Evolutionary conservation across 2,888 invertebrate genomes (phyloP), one percentile per base, ranked within the genome.

Genomic region (Tachina fera): DNA sequence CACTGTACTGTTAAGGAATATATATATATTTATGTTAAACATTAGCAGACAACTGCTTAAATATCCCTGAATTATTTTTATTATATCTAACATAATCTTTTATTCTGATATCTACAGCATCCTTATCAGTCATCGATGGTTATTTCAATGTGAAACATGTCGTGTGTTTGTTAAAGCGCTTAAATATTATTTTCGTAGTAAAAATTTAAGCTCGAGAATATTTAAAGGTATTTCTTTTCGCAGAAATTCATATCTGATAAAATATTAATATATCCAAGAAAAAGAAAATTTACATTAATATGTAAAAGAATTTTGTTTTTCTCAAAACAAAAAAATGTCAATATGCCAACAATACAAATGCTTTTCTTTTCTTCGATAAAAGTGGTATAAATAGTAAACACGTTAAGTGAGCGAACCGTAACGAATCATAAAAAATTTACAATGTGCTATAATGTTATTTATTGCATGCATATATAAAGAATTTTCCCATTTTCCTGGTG

Each of bases 41-140:
- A 19, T 22, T 68, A 75, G 75, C 81, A 81, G 43, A 41, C n/a
- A 8, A n/a, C 61, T 68, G 61, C 45, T 43, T 68, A 70, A 75
- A 81, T 74, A 39, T 68, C 74, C 74, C 39, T 13, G 3, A 5
- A 47, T 3, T 13, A 0, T 22, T 47, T 49, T 1, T 9, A 1
- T 4, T 19, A 3, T 4, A 6, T 45, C 1, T 14, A 63, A 45
- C n/a, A 22, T 22, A n/a, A 49, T 19, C 13, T 16, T 14, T 47
- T 6, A 0, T 41, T 49, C 19, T 68, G 49, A 16, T 39, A 39
- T 31, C 31, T 43, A 45, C 68, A 81, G 75, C 68, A 81, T 70
- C 47, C 47, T 61, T 39, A 22, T 70, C 61, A 81, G 81, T 81
- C 68, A 45, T 16, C 45, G 13, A 31, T 47, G 53, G 10, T 61